Evolutionary conservation across 2,888 invertebrate genomes (phyloP).

Genomic region (Reticulitermes lucifugus): DNA sequence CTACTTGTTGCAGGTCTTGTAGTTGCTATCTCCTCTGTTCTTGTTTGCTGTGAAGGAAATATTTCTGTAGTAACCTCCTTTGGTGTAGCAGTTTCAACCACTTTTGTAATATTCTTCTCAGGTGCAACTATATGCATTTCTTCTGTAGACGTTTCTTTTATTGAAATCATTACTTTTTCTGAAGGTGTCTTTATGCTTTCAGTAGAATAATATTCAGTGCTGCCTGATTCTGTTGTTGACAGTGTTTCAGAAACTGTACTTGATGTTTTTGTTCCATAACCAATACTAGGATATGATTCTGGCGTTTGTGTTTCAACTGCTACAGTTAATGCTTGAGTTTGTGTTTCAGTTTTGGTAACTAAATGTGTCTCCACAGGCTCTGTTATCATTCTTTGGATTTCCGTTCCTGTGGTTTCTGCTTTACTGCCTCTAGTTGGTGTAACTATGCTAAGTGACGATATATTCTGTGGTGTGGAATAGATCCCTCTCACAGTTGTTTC

Average conservation of each 20-base stretch:
- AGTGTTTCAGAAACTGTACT: background rate
- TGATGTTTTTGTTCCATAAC: background rate
- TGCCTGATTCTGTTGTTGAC: too few species aligned
- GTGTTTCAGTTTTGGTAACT: background rate
- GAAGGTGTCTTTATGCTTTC: too few species aligned
- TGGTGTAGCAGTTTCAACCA: constrained; percentile 35
- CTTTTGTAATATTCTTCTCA: constrained; percentile 30
- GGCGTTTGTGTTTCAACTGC: background rate
- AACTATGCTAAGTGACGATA: background rate
- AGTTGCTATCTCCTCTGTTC: background rate
- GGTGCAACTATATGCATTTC: constrained; percentile 1
- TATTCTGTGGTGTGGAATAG: background rate
- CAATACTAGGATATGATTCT: too few species aligned
- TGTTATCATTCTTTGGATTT: background rate
- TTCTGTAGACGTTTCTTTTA: background rate
- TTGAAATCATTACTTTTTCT: too few species aligned
- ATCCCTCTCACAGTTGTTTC: background rate
- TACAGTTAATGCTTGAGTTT: background rate
- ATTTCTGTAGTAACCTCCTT: background rate
- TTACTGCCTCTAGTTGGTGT: constrained; percentile 14
- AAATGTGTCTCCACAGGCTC: background rate
- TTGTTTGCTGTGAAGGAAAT: background rate
- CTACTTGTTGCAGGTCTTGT: background rate
- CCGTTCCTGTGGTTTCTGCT: constrained; percentile 15
- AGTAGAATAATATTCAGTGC: too few species aligned